These are phyloP conservation scores for Burhinus oedicnemus DNA, from an alignment of 2,113 vertebrate genomes.

Conservation along the genomic window DNA sequence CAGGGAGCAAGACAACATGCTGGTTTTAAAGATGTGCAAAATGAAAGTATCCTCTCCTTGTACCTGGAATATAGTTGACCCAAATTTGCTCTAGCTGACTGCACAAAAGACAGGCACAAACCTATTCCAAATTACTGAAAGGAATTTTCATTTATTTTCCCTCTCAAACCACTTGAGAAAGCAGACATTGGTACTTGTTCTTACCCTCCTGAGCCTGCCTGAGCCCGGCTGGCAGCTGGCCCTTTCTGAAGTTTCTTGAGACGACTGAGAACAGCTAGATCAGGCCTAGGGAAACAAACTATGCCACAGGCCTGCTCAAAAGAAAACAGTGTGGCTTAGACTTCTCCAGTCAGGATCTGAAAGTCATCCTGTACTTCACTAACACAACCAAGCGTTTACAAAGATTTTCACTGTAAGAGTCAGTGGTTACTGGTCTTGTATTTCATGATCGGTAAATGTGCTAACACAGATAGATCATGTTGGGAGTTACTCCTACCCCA, in stretches of 20 bases:
- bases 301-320: neutral
- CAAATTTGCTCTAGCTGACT: slow-evolving; percentile 47
- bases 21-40: slow-evolving; percentile 70
- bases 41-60: slow-evolving; percentile 33
- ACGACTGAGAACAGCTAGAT: neutral
- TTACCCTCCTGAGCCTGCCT: neutral
- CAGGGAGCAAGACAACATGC: slow-evolving; percentile 57
- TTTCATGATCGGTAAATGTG: neutral
- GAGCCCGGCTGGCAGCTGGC: neutral
- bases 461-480: neutral
- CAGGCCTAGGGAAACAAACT: neutral
- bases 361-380: neutral
- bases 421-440: neutral
- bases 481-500: neutral
- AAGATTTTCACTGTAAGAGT: neutral
- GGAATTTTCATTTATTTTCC: neutral
- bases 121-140: slow-evolving; percentile 17
- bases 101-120: neutral
- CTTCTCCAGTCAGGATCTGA: neutral
- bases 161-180: slow-evolving; percentile 8
- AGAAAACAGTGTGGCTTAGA: neutral
- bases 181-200: neutral
- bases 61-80: slow-evolving; percentile 60
- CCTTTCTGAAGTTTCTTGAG: neutral
- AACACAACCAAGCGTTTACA: neutral